phyloP scores from a whole-genome alignment of 64 coral and sea anemone species.

The Montipora cactus region DNA sequence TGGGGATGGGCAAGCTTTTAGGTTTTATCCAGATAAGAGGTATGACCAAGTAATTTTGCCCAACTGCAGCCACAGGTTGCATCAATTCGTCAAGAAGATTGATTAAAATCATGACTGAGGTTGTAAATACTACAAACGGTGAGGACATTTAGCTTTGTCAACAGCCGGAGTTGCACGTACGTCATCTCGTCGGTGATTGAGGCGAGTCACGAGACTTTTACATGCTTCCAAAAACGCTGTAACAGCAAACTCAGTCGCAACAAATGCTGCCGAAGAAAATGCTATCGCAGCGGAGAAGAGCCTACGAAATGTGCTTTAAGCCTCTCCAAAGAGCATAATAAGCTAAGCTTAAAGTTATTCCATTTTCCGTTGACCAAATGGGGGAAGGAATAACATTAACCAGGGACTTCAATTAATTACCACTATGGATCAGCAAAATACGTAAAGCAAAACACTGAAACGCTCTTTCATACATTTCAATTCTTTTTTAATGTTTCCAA shows the following conservation, averaged over 20 bases:
- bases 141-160: not conserved
- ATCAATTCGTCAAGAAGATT: not conserved
- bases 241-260: not conserved
- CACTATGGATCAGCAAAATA: not conserved
- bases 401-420: no score
- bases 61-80: not conserved
- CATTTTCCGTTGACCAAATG: no score
- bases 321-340: no score
- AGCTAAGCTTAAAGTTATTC: no score
- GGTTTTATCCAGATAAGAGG: not conserved
- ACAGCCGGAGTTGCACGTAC: not conserved
- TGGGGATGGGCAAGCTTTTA: not conserved
- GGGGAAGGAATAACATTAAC: no score
- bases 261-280: not conserved
- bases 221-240: not conserved
- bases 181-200: not conserved
- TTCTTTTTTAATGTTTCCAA: not conserved
- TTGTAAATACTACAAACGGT: not conserved
- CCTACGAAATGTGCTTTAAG: not conserved
- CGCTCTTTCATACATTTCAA: not conserved
- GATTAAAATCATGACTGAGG: not conserved
- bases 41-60: not conserved
- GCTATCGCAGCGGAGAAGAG: not conserved
- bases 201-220: not conserved
- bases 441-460: not conserved